Percentiles rank a stretch among this genome's conserved stretches.
phyloP scores from a whole-genome alignment of 2,113 vertebrate genomes.

The Oreochromis aureus region DNA sequence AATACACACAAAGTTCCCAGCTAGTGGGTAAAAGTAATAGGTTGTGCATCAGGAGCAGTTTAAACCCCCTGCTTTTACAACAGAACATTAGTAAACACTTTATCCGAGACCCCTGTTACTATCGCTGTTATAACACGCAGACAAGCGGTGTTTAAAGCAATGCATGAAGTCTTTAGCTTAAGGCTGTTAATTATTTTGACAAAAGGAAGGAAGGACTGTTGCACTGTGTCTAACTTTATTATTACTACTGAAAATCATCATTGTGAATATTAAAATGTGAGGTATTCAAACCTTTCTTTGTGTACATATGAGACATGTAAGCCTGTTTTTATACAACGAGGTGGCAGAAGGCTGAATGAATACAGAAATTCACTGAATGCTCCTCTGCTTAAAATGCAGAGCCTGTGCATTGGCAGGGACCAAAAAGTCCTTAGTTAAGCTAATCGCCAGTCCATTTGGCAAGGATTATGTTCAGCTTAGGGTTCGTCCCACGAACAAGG shows the following conservation, averaged over 20 bases:
- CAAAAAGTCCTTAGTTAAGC: slow-evolving; percentile 64
- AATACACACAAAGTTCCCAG: background rate
- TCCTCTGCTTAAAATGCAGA: slow-evolving; percentile 62
- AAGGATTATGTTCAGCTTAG: slow-evolving; percentile 61
- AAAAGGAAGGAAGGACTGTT: background rate
- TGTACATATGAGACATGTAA: background rate
- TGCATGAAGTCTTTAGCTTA: background rate
- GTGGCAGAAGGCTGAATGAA: slow-evolving; percentile 36
- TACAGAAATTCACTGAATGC: slow-evolving; percentile 56
- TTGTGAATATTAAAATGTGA: background rate
- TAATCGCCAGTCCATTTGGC: slow-evolving; percentile 68
- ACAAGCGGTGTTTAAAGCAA: background rate
- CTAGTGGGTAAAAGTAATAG: background rate
- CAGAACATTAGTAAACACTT: slow-evolving; percentile 20
- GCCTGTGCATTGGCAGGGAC: slow-evolving; percentile 49
- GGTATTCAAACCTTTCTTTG: background rate
- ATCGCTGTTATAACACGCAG: background rate
- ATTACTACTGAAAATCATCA: background rate
- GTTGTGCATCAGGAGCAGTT: background rate
- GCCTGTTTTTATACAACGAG: slow-evolving; percentile 11
- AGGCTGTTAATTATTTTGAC: background rate
- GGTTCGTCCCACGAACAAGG: slow-evolving; percentile 44
- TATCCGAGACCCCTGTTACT: background rate
- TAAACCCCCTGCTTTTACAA: background rate
- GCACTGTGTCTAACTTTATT: background rate